phyloP scores from a whole-genome alignment of 2,797 vertebrate genomes.

The Pseudopleuronectes americanus region DNA sequence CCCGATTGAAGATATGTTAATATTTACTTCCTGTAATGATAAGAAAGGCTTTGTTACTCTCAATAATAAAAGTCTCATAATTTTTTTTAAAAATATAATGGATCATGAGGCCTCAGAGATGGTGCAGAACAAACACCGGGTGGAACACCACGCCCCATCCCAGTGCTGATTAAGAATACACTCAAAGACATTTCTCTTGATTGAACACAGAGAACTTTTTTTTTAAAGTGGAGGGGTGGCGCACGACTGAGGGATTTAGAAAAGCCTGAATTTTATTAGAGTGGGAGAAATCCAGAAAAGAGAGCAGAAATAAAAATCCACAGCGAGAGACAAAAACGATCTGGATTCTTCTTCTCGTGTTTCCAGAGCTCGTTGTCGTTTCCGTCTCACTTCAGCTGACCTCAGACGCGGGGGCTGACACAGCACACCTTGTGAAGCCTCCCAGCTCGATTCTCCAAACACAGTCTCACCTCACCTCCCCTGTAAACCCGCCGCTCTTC shows the following conservation, averaged over 20 bases:
- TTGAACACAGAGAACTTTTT: constrained; percentile 11
- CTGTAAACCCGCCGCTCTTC: constrained; percentile 53
- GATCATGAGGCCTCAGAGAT: not conserved
- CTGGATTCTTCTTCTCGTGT: constrained; percentile 24
- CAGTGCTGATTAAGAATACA: constrained; percentile 46
- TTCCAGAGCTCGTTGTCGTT: constrained; percentile 54
- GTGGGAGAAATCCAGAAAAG: constrained; percentile 21
- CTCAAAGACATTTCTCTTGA: constrained; percentile 33
- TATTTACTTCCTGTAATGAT: not conserved
- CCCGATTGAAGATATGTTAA: not conserved
- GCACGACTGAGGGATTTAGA: constrained; percentile 15
- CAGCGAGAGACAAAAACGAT: constrained; percentile 35
- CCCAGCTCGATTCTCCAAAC: constrained; percentile 58
- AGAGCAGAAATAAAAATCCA: constrained; percentile 1
- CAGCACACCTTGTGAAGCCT: constrained; percentile 59
- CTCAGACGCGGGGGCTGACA: constrained; percentile 49
- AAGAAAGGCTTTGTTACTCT: not conserved
- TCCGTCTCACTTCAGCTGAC: constrained; percentile 42
- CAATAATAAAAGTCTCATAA: not conserved
- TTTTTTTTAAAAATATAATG: not conserved
- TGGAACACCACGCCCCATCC: constrained; percentile 30
- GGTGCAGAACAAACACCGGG: constrained; percentile 35
- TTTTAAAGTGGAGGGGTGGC: not conserved
- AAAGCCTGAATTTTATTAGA: constrained; percentile 51
- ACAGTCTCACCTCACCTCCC: constrained; percentile 66